Base-by-base conservation (phyloP, 2,113 vertebrate genomes). In the Epinephelus lanceolatus region DNA sequence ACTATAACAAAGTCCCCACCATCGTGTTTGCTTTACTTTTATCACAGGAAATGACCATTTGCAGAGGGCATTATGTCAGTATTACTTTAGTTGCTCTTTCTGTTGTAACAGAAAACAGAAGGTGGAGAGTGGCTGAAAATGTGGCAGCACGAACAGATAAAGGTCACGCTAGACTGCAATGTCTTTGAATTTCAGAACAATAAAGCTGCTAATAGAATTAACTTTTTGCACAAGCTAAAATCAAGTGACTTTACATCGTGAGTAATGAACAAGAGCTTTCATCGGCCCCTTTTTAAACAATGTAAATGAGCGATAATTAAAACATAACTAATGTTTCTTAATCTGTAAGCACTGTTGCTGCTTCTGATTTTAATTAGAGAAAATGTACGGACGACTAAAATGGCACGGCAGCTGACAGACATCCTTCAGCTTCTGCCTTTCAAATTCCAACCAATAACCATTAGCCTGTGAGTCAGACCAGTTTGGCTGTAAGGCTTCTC, bases 381-480 rank as follows among this genome's bases (percentile, higher is more conserved):
- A 15, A 4, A 25, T 37, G 1, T 81, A 19, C 0, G 0, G 42
- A 30, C 10, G 3, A 71, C 49, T 74, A 1, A 23, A 67, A 30
- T 60, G 42, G n/a, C 42, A 1, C 23, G 77, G 47, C 74, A 77
- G 71, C 55, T 73, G 78, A 71, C 1, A 14, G n/a, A 53, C 27
- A 14, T 25, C 27, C 56, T 55, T 55, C 52, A 10, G 21, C 62
- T 77, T 33, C 53, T 42, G 57, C 7, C 75, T 51, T 2, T 80
- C 15, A 70, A 42, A 3, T 72, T 81, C 59, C 68, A 21, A 30
- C 1, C 9, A 59, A 75, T 80, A 74, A 82, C 65, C 81, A 83
- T 70, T 59, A 84, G 45, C 14, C 60, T 7, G n/a, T 52, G 52
- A 76, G 87, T 82, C 82, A 67, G 68, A 88, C 25, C 51, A 30